Percentiles rank a stretch among this genome's conserved stretches.
Conservation (phyloP, 2,797 vertebrate genomes). For the Oreortyx pictus region DNA sequence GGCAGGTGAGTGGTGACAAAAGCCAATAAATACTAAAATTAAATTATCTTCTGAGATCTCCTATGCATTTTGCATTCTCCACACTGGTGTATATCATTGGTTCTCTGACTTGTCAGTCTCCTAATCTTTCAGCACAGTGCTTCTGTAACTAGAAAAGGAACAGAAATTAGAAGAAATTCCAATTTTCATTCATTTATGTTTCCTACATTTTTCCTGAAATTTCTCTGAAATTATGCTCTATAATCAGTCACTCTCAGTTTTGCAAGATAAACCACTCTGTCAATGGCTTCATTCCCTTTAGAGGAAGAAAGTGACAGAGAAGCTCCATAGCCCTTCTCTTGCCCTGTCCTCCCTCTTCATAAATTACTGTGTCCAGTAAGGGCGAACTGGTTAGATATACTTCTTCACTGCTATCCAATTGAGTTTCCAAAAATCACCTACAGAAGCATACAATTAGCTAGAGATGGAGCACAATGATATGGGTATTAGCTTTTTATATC, state of each 20-base stretch:
- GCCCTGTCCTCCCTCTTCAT: background rate
- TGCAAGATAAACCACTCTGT: background rate
- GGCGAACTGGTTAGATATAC: no score
- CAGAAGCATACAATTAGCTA: fast-evolving
- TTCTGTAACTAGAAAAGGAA: background rate
- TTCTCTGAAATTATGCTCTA: background rate
- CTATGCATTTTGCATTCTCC: background rate
- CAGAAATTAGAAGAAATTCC: background rate
- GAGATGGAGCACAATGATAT: fast-evolving
- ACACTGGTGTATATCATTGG: background rate
- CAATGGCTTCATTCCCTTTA: background rate
- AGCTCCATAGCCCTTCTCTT: background rate
- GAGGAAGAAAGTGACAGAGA: background rate
- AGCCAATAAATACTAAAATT: background rate
- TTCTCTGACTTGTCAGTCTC: background rate
- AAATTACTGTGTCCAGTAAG: background rate
- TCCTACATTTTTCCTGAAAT: background rate
- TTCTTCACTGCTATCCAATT: background rate
- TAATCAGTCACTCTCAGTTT: background rate
- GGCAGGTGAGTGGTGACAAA: background rate
- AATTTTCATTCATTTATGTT: background rate
- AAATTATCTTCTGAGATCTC: background rate
- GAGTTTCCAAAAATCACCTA: background rate
- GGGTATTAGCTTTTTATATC: background rate
- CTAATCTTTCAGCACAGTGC: background rate